Evolutionary conservation across 2,797 vertebrate genomes (phyloP).

Genomic region (Prionace glauca): DNA sequence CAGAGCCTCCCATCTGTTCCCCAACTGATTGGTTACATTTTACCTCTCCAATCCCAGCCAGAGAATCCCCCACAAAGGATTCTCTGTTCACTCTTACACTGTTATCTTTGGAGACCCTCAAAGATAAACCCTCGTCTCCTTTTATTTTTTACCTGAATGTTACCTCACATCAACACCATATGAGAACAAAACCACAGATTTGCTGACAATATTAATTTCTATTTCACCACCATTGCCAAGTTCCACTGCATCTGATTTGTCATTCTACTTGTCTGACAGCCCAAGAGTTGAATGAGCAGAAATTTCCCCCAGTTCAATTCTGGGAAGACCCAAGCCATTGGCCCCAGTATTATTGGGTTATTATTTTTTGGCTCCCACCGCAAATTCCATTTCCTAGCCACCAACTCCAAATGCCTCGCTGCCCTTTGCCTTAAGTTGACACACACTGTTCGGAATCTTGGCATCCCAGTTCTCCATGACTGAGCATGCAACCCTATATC

Average conservation of each 20-base stretch:
- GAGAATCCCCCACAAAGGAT: neutral
- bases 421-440: neutral
- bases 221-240: neutral
- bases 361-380: neutral
- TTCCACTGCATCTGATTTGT: neutral
- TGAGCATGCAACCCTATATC: neutral
- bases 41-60: neutral
- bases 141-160: neutral
- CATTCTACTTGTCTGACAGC: neutral
- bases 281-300: neutral
- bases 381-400: neutral
- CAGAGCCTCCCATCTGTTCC: neutral
- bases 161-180: neutral
- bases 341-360: neutral
- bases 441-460: neutral
- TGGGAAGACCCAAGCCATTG: neutral
- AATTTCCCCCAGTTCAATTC: neutral
- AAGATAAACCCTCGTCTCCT: neutral
- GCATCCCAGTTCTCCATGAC: neutral
- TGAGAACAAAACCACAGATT: neutral
- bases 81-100: neutral
- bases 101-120: neutral
- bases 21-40: neutral
- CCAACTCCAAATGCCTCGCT: neutral
- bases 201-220: neutral